Evolutionary conservation across 2,888 invertebrate species (phyloP).

Genomic region (Epirrita christyi): DNA sequence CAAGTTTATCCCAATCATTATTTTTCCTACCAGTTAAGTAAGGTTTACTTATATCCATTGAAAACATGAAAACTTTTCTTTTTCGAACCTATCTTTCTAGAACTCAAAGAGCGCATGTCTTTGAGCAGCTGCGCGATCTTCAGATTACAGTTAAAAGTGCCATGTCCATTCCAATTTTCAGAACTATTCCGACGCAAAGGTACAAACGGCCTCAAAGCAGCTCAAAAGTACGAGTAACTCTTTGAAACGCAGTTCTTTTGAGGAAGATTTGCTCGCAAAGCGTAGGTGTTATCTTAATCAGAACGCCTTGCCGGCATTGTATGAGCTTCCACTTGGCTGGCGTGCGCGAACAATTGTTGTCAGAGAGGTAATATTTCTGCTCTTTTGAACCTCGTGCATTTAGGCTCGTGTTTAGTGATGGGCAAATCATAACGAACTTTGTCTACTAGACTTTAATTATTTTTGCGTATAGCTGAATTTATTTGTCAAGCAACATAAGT

Average conservation of each 20-base stretch:
- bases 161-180: constrained; percentile 21
- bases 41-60: too few relatives aligned
- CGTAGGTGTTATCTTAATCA: constrained; percentile 75
- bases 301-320: constrained; percentile 66
- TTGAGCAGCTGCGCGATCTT: constrained; percentile 2
- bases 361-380: constrained; percentile 65
- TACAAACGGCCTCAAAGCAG: constrained; percentile 30
- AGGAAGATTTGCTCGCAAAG: constrained; percentile 51
- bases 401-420: constrained; percentile 23
- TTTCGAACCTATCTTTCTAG: background rate
- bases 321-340: constrained; percentile 59
- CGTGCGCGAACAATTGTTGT: constrained; percentile 46
- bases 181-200: constrained; percentile 18
- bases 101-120: background rate
- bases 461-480: too few relatives aligned
- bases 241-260: constrained; percentile 58
- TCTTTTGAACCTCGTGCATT: constrained; percentile 55
- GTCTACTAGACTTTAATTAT: too few relatives aligned
- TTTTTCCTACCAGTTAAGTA: too few relatives aligned
- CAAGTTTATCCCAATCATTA: too few relatives aligned
- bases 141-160: constrained; percentile 16
- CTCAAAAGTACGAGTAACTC: constrained; percentile 58
- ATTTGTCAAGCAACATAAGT: too few relatives aligned
- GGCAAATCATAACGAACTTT: background rate
- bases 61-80: background rate